phyloP scores from a whole-genome alignment of 2,888 invertebrate species.

The Biston betularia region DNA sequence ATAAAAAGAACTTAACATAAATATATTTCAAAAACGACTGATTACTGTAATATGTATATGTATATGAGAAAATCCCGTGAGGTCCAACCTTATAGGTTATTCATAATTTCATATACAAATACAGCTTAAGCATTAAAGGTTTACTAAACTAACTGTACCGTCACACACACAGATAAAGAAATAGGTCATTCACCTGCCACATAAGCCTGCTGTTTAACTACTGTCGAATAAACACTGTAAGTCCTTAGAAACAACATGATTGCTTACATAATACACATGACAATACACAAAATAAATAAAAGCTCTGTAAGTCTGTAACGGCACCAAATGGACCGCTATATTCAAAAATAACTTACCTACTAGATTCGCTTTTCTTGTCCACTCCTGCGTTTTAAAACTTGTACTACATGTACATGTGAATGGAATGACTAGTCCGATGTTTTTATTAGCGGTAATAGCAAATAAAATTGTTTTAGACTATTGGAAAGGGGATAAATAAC shows the following conservation, averaged over 20 bases:
- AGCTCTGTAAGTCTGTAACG: conserved; percentile 43
- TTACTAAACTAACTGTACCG: background rate
- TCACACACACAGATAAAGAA: conserved; percentile 9
- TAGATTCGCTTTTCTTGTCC: conserved; percentile 2
- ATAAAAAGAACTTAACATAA: no score
- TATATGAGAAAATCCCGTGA: no score
- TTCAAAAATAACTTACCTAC: conserved; percentile 58
- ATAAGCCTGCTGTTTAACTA: conserved; percentile 56
- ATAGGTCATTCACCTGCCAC: conserved; percentile 66
- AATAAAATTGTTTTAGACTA: background rate
- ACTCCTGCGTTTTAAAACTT: background rate
- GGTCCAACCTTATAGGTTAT: no score
- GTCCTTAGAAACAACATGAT: conserved; percentile 66
- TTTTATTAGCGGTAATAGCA: background rate
- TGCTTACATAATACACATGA: conserved; percentile 68
- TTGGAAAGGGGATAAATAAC: no score
- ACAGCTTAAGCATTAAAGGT: no score
- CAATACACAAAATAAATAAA: conserved; percentile 66
- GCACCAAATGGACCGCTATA: conserved; percentile 52
- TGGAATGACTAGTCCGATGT: background rate
- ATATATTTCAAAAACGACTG: no score
- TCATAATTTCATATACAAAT: no score
- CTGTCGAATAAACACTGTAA: conserved; percentile 56
- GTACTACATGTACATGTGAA: conserved; percentile 10
- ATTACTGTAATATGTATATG: no score